These are phyloP conservation scores for Sinopyrophorus schimmeli DNA, from an alignment of 2,888 invertebrate species.

Conservation along the genomic window DNA sequence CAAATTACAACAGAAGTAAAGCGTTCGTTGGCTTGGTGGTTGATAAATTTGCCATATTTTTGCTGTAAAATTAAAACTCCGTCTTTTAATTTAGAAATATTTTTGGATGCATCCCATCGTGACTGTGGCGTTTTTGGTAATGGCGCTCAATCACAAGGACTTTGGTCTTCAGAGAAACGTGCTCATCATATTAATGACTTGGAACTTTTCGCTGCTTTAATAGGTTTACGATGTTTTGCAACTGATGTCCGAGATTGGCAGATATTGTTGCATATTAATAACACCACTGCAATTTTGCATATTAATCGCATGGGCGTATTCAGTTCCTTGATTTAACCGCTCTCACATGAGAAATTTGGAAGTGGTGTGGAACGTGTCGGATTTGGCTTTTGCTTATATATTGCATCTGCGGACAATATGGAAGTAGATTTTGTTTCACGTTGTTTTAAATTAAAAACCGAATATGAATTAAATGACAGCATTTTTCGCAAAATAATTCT, in stretches of 20 bases:
- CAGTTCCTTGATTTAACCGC: conserved; percentile 32
- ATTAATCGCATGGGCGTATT: conserved; percentile 36
- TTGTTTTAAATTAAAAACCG: not conserved
- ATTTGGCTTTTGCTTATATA: conserved; percentile 18
- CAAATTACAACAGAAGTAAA: not conserved
- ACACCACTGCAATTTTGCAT: conserved; percentile 35
- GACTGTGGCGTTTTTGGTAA: conserved; percentile 38
- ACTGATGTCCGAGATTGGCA: conserved; percentile 17
- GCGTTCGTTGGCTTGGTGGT: conserved; percentile 34
- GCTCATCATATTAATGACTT: conserved; percentile 39
- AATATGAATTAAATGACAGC: not conserved
- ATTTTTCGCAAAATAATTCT: too few species aligned
- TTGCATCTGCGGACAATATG: conserved; percentile 17
- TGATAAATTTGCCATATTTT: conserved; percentile 15
- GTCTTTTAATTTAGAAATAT: conserved; percentile 35
- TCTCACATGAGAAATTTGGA: conserved; percentile 37
- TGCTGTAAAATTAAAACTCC: conserved; percentile 19
- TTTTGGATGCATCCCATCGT: conserved; percentile 33
- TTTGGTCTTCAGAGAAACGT: conserved; percentile 34
- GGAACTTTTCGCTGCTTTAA: conserved; percentile 37
- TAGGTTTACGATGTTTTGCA: conserved; percentile 38
- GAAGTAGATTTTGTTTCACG: conserved; percentile 20
- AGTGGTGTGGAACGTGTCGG: conserved; percentile 15
- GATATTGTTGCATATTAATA: conserved; percentile 35
- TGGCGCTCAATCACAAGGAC: conserved; percentile 28